These are phyloP conservation scores for Propithecus deckenii DNA, from an alignment of 2,797 vertebrate species.

Conservation along the genomic window DNA sequence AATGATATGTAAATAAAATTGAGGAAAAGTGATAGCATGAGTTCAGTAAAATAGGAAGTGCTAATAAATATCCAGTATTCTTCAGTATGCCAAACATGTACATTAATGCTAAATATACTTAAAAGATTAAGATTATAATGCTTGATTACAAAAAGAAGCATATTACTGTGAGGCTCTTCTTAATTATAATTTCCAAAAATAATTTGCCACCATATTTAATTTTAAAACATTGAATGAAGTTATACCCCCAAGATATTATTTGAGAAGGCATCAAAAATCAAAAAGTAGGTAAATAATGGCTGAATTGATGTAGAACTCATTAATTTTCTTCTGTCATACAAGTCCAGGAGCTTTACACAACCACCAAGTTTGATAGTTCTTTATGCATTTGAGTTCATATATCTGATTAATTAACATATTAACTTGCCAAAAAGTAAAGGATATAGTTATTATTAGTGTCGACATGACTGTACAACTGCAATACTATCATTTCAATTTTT, in stretches of 20 bases:
- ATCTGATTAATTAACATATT: not conserved
- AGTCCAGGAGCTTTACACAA: not conserved
- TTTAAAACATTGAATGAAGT: not conserved
- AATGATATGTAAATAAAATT: not conserved
- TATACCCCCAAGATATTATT: not conserved
- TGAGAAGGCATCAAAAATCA: not conserved
- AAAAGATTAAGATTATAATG: not conserved
- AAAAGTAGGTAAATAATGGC: not conserved
- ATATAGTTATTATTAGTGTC: too few species aligned
- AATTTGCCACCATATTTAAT: not conserved
- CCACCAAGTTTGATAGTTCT: not conserved
- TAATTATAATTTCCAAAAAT: not conserved
- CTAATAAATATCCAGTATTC: not conserved
- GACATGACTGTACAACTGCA: too few species aligned
- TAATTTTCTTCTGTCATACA: not conserved
- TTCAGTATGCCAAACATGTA: not conserved
- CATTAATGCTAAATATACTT: not conserved
- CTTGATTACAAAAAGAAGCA: not conserved
- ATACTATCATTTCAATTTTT: too few species aligned
- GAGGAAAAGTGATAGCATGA: not conserved
- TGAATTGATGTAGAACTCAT: not conserved
- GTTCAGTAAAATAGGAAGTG: not conserved
- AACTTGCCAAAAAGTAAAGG: not conserved
- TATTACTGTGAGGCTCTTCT: not conserved
- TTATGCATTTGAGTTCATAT: not conserved